Evolutionary conservation across 2,888 invertebrate genomes (phyloP).

Genomic region (Pseudococcus longispinus): DNA sequence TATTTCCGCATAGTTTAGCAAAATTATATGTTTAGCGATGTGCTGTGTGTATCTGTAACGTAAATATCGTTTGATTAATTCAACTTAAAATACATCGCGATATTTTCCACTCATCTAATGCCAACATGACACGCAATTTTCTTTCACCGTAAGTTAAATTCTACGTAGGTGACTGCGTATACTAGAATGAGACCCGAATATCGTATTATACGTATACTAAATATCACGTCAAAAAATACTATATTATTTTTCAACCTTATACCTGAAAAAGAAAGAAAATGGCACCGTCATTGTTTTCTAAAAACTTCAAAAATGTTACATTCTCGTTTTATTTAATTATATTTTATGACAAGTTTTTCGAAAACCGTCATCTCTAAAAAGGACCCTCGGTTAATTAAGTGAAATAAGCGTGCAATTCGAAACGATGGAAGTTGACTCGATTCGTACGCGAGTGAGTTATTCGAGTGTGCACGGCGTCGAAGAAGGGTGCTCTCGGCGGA

Average conservation of each 20-base stretch:
- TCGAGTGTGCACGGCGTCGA: neutral
- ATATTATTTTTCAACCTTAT: too few relatives aligned
- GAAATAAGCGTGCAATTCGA: neutral
- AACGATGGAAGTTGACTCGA: neutral
- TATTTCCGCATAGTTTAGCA: slow-evolving; percentile 7
- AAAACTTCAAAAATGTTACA: too few relatives aligned
- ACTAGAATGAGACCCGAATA: neutral
- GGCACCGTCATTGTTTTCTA: too few relatives aligned
- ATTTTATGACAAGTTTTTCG: neutral
- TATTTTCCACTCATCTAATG: slow-evolving; percentile 1
- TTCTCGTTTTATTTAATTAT: too few relatives aligned
- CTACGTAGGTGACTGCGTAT: neutral
- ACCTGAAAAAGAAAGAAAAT: too few relatives aligned
- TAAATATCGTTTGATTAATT: slow-evolving; percentile 21
- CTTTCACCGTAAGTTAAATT: neutral
- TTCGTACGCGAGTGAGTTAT: neutral
- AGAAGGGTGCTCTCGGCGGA: neutral
- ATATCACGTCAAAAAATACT: neutral
- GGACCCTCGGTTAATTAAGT: neutral
- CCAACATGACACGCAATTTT: neutral
- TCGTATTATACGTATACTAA: neutral
- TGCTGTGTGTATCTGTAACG: neutral
- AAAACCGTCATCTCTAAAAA: neutral
- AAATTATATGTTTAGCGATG: slow-evolving; percentile 24
- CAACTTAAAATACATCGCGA: neutral